phyloP scores from a whole-genome alignment of 1,140 invertebrate species.

The Hyposmocoma kahamanoa region DNA sequence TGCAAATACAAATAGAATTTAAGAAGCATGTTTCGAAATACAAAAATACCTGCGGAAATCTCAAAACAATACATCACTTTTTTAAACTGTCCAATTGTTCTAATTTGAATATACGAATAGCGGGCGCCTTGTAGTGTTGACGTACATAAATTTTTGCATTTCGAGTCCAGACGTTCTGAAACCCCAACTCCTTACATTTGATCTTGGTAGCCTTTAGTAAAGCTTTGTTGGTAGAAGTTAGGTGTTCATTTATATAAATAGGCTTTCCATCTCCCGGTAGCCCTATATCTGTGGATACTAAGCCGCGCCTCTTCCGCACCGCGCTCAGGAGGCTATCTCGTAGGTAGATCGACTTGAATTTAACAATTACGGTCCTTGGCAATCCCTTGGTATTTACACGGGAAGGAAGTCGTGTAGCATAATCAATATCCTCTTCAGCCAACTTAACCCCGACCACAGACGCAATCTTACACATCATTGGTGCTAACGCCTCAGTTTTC shows the following conservation, averaged over 20 bases:
- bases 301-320: background rate
- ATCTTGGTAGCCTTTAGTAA: background rate
- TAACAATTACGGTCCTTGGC: background rate
- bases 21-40: too few species aligned
- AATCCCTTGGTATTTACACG: background rate
- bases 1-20: too few species aligned
- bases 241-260: background rate
- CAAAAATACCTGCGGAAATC: too few species aligned
- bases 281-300: background rate
- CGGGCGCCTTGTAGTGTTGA: background rate
- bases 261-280: background rate
- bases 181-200: slow-evolving; percentile 2
- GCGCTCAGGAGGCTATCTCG: background rate
- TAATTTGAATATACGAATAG: background rate
- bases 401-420: background rate
- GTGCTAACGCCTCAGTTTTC: background rate
- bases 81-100: background rate
- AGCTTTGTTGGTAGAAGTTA: background rate
- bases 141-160: background rate
- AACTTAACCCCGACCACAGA: background rate
- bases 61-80: too few species aligned
- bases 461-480: background rate
- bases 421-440: background rate
- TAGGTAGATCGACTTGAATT: background rate
- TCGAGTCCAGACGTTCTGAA: background rate